Evolutionary conservation across 92 coral and sea anemone species (phyloP).

Genomic region (Anthopleura xanthogrammica): DNA sequence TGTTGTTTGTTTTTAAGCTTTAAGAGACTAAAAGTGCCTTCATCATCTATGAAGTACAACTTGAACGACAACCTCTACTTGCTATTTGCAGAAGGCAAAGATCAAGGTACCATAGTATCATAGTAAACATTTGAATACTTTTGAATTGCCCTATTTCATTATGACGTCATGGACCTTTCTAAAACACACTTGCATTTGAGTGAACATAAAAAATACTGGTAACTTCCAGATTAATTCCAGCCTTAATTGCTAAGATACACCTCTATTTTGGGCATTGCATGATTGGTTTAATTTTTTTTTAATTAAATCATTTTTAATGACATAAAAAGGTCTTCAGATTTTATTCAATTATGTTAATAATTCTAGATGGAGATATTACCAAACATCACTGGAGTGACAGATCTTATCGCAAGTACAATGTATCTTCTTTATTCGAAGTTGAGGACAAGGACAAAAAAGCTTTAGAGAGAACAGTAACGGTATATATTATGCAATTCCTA

Average conservation of each 20-base stretch:
- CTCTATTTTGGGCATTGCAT: too few relatives aligned
- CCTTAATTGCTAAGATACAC: too few relatives aligned
- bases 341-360: not conserved
- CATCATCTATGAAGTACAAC: not conserved
- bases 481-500: not conserved
- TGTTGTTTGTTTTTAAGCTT: conserved; percentile 10
- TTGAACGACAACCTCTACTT: not conserved
- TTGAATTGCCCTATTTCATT: too few relatives aligned
- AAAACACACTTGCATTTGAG: too few relatives aligned
- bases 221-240: too few relatives aligned
- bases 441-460: not conserved
- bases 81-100: not conserved
- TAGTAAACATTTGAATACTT: too few relatives aligned
- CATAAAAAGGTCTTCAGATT: not conserved
- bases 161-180: too few relatives aligned
- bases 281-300: too few relatives aligned
- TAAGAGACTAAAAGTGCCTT: conserved; percentile 11
- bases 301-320: not conserved
- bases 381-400: conserved; percentile 5
- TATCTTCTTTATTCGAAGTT: not conserved
- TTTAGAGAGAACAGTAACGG: not conserved
- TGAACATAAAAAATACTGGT: too few relatives aligned
- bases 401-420: not conserved
- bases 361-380: not conserved
- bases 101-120: not conserved